Evolutionary conservation across 2,113 vertebrate species (phyloP).

Genomic region (Coracopsis vasa): DNA sequence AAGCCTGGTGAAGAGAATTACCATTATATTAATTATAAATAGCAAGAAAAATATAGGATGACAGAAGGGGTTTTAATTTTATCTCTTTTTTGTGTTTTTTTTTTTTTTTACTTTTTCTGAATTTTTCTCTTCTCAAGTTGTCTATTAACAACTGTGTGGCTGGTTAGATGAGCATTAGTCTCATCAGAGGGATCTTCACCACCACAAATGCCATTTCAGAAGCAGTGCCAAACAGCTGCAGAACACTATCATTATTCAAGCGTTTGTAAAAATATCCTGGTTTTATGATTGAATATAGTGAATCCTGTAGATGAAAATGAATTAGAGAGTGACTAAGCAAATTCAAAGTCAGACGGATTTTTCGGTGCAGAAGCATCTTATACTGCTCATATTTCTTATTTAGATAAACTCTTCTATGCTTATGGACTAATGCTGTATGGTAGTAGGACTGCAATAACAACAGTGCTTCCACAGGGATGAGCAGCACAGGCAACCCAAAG

Average conservation of each 20-base stretch:
- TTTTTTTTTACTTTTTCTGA: background rate
- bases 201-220: background rate
- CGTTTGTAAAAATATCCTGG: background rate
- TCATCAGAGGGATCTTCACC: background rate
- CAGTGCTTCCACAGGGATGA: background rate
- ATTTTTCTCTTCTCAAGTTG: background rate
- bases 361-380: background rate
- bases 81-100: too few species aligned
- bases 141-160: background rate
- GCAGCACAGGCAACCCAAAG: background rate
- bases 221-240: background rate
- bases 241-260: background rate
- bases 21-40: background rate
- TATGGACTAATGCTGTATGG: background rate
- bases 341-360: background rate
- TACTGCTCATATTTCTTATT: background rate
- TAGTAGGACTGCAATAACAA: background rate
- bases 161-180: background rate
- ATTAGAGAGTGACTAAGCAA: conserved; percentile 10
- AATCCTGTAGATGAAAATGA: background rate
- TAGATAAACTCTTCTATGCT: background rate
- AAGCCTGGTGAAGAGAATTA: background rate
- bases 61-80: background rate
- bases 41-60: background rate
- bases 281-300: background rate